phyloP scores from a whole-genome alignment of 2,797 vertebrate species.

The Holocentrus rufus region DNA sequence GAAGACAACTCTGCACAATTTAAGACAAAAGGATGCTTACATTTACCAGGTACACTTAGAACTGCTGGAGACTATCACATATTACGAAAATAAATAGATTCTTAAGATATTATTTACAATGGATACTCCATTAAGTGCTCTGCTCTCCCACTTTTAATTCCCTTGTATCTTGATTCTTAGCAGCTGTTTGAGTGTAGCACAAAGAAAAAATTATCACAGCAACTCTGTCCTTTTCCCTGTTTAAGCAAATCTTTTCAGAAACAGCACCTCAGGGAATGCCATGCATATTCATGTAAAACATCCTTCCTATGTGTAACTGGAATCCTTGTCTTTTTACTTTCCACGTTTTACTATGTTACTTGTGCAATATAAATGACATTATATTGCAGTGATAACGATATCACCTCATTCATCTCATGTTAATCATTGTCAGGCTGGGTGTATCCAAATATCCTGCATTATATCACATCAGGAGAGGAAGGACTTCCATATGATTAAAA shows the following conservation, averaged over 20 bases:
- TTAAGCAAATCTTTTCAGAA: constrained; percentile 5
- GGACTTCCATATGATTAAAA: not conserved
- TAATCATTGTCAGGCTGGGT: not conserved
- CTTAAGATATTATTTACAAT: constrained; percentile 54
- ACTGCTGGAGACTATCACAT: constrained; percentile 13
- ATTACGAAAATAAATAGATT: constrained; percentile 70
- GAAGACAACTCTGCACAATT: constrained; percentile 11
- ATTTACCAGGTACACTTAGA: constrained; percentile 19
- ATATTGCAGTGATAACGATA: not conserved
- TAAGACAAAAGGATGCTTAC: constrained; percentile 21
- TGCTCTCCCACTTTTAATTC: not conserved
- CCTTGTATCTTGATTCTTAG: not conserved
- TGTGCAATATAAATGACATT: not conserved
- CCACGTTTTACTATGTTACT: not conserved
- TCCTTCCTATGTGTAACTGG: not conserved
- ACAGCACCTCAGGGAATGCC: not conserved
- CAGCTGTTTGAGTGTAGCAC: constrained; percentile 21
- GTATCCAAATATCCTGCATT: not conserved
- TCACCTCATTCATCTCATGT: not conserved
- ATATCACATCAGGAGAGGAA: not conserved
- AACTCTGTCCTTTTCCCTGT: not conserved
- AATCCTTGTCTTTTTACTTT: not conserved
- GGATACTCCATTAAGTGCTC: constrained; percentile 11
- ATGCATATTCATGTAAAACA: not conserved
- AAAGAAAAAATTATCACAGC: constrained; percentile 4